phyloP scores from a whole-genome alignment of 2,113 vertebrate genomes.

The Microtus pennsylvanicus region DNA sequence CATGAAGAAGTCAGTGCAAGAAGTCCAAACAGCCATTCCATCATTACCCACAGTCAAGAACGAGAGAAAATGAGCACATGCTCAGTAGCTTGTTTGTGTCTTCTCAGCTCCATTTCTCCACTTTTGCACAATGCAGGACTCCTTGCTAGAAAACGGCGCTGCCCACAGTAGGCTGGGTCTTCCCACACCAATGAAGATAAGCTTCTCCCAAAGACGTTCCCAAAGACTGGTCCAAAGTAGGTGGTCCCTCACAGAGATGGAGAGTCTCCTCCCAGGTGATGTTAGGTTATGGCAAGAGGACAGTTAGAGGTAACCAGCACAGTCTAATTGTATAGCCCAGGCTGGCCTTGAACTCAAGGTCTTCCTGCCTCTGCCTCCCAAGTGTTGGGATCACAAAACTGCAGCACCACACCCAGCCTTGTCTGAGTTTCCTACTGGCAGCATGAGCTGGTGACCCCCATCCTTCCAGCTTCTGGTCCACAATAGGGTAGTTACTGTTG shows the following conservation, averaged over 20 bases:
- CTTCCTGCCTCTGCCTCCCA: not conserved
- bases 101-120: not conserved
- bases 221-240: too few species aligned
- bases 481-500: not conserved
- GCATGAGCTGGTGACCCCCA: not conserved
- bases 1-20: not conserved
- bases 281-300: not conserved
- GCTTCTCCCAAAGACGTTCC: too few species aligned
- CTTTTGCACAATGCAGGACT: not conserved
- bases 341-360: not conserved
- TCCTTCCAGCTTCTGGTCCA: not conserved
- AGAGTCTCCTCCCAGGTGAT: not conserved
- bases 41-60: not conserved
- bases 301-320: too few species aligned
- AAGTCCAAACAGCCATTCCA: not conserved
- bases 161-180: not conserved
- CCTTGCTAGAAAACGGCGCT: not conserved
- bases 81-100: not conserved
- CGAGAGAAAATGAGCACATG: not conserved
- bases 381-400: not conserved
- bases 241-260: not conserved
- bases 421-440: slow-evolving; percentile 49
- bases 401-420: not conserved
- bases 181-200: not conserved
- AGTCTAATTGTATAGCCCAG: not conserved